Base-by-base conservation (phyloP, 2,113 vertebrate genomes). In the Tretioscincus oriximinensis region DNA sequence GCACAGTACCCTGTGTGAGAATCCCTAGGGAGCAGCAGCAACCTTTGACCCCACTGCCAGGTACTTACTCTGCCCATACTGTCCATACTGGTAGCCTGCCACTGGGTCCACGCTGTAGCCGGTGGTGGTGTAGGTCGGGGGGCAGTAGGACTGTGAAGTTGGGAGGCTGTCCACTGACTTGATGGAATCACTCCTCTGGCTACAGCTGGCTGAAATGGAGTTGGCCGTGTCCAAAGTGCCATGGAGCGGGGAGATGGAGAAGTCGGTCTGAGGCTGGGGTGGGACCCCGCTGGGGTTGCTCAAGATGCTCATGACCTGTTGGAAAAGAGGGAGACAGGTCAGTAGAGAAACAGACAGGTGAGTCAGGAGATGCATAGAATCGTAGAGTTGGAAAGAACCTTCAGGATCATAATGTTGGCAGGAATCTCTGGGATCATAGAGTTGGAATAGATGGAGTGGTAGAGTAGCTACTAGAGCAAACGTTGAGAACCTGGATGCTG, bases 51-150 rank as follows among this genome's bases (percentile, higher is more conserved):
- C 63, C 11, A 2, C n/a, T n/a, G 9, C 6, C 9, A 35, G 22
- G 21, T 88, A 97, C 98, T 97, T 86, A 99, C 98, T 99, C 91
- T 99, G 98, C 67, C 98, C 96, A 0, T 99, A 99, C 91, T 99
- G 98, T 89, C 98, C 96, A 12, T 99, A 99, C 89, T 99, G 98
- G 96, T 99, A 99, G 74, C 98, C 96, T 5, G 98, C 98, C 93
- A 99, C 98, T 0, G 98, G 98, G 92, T 99, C 98, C 95, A 99
- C 96, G 20, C 98, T 99, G 96, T 99, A 99, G 93, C 98, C 97
- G 81, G 97, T 97, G 92, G 97, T 96, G 92, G 97, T 99, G 96
- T 99, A 99, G 90, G 98, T 99, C 31, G 98, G 98, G 4, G 98
- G 97, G 87, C 98, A 99, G 96, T 99, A 99, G 77, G 98, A 97